phyloP scores from a whole-genome alignment of 2,113 vertebrate species.

The Platichthys flesus region DNA sequence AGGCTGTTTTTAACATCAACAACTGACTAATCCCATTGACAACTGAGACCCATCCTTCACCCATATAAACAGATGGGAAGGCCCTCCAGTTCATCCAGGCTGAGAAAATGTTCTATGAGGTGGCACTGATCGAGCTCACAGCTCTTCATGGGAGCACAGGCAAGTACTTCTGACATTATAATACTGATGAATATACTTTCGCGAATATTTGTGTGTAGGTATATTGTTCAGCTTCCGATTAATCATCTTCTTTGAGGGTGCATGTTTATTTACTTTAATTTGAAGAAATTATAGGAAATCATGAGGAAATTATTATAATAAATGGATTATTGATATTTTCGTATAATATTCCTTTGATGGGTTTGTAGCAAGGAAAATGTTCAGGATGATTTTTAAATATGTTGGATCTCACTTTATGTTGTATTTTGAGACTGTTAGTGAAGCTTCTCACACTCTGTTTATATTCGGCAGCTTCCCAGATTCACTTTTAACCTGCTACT shows the following conservation, averaged over 20 bases:
- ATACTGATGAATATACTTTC: not conserved
- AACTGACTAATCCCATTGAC: slow-evolving; percentile 73
- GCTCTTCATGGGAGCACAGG: slow-evolving; percentile 80
- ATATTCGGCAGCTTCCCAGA: not conserved
- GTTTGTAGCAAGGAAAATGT: too few relatives aligned
- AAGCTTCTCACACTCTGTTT: too few relatives aligned
- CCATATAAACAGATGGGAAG: slow-evolving; percentile 84
- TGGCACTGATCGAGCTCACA: slow-evolving; percentile 80
- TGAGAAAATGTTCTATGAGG: slow-evolving; percentile 86
- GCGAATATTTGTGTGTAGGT: not conserved
- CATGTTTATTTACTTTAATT: not conserved
- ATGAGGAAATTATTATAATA: too few relatives aligned
- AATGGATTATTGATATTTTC: too few relatives aligned
- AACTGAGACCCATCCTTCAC: slow-evolving; percentile 79
- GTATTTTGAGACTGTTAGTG: too few relatives aligned
- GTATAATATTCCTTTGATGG: too few relatives aligned
- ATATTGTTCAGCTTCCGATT: not conserved
- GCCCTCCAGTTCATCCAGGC: slow-evolving; percentile 81
- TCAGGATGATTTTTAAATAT: too few relatives aligned
- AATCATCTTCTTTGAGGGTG: not conserved
- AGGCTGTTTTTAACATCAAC: slow-evolving; percentile 66
- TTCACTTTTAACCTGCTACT: not conserved
- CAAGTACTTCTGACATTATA: slow-evolving; percentile 72
- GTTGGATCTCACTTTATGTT: too few relatives aligned
- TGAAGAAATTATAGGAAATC: not conserved